Base-by-base conservation (phyloP, 1,140 invertebrate genomes). In the Panonychus citri region DNA sequence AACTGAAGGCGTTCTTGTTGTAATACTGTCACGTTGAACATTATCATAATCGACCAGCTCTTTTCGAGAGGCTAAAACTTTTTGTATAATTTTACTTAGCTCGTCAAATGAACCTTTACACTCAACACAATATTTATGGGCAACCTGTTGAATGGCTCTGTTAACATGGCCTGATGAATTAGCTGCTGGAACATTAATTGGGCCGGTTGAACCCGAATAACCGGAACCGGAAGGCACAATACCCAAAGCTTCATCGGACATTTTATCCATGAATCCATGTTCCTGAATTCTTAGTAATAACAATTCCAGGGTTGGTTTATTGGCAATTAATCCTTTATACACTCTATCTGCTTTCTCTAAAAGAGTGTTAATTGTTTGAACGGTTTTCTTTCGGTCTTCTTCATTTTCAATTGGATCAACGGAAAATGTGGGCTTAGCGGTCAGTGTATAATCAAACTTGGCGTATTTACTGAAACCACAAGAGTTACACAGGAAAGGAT, bases 391-490 rank as follows among this genome's bases (percentile, higher is more conserved):
- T 1, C 91, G 75, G 70, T 96, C 91, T 62, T 96, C 90, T 65
- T 96, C 90, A 66, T 81, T 93, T 66, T 96, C 90, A 43, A 96
- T 94, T 0, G 87, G 86, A 74, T 96, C 90, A 0, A 95, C 89
- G 24, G 88, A 88, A 71, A 87, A 93, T 65, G 87, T 91, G 0
- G 86, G 81, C 42, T 85, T 78, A 2, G 83, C 88, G 3, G 82
- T 83, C 50, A 96, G 73, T 12, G 83, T 88, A 55, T 76, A 91
- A 71, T 97, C 93, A 69, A 98, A 95, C 70, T 96, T 95, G n/a
- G 91, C 93, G 71, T 97, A 97, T 71, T 97, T 97, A 73, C 91
- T 97, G 70, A 95, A 97, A 2, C 93, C 93, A 72, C 93, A 98
- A 10, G 89, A 83, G 70, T 96, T 93, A 68, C 93, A 97, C 15